Evolutionary conservation across 2,888 invertebrate species (phyloP), one percentile per base, ranked within the genome.

Genomic region (Nomada ferruginata): DNA sequence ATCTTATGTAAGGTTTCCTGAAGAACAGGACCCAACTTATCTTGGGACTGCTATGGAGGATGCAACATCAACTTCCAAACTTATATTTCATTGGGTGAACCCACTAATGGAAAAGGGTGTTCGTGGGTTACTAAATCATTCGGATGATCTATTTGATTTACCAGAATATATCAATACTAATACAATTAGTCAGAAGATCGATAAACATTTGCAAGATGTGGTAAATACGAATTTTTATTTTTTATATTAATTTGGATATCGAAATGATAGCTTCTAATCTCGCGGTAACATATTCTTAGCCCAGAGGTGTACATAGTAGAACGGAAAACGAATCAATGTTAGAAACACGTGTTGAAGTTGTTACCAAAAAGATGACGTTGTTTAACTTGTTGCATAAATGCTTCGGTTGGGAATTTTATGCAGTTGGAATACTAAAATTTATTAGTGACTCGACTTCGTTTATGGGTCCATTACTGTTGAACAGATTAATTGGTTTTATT

Each of bases 31-130:
- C 92, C 96, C 97, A 87, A 95, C 95, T 79, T 95, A 97, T 87
- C 94, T 98, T 85, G 98, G 98, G 0, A 96, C 96, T 72, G 98
- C 98, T 2, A 97, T 98, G 96, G 97, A 98, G 93, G 96, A 96
- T 83, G 94, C 95, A 18, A 95, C 95, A 72, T 95, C 95, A 91
- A 90, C 96, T 2, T 97, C 98, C 0, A 96, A 96, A 91, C 94
- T 98, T n/a, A 94, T 96, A 36, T 98, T 99, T 93, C 95, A 96
- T 81, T 99, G 99, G 99, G 98, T 98, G 1, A 95, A 96, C 84
- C 97, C 97, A 2, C 94, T 99, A 75, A 96, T 99, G 93, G 94
- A 95, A 77, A 98, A 98, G 94, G 98, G 98, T 0, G 94, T 96
- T 20, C 95, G 96, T 53, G 96, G 96, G 9, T 95, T 96, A 90